Percentiles rank a stretch among this genome's conserved stretches.
phyloP scores from a whole-genome alignment of 2,888 invertebrate species.

The Chydorus sphaericus region DNA sequence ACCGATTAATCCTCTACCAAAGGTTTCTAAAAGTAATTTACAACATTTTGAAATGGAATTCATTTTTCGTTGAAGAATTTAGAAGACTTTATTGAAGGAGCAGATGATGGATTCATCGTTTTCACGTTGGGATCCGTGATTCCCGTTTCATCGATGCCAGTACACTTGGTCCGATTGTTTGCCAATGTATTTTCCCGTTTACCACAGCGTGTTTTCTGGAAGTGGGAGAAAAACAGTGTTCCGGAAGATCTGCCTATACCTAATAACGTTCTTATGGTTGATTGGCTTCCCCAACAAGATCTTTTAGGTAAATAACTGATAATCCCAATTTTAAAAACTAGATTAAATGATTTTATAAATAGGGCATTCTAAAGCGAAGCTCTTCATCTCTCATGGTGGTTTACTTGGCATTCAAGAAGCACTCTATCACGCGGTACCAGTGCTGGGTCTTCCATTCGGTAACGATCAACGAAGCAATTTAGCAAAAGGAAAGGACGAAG shows the following conservation, averaged over 20 bases:
- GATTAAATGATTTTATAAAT: too few relatives aligned
- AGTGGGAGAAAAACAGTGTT: conserved; percentile 46
- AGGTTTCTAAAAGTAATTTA: not conserved
- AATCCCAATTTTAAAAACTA: not conserved
- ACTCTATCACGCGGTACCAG: conserved; percentile 3
- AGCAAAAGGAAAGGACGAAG: not conserved
- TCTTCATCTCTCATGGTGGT: conserved; percentile 5
- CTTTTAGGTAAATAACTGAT: conserved; percentile 25
- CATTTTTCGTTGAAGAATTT: conserved; percentile 29
- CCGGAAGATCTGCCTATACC: not conserved
- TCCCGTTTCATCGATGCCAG: conserved; percentile 50
- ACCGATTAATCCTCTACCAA: not conserved
- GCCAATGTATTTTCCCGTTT: conserved; percentile 40
- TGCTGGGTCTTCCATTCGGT: not conserved
- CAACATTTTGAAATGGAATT: not conserved
- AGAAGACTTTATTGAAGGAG: conserved; percentile 43
- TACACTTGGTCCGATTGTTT: conserved; percentile 36
- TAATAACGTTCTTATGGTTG: not conserved
- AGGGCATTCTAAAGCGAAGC: not conserved
- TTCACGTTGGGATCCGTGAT: conserved; percentile 79
- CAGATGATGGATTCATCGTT: conserved; percentile 56
- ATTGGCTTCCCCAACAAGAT: conserved; percentile 30
- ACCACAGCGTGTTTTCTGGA: conserved; percentile 50
- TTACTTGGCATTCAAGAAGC: conserved; percentile 6
- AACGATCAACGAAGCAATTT: conserved; percentile 2